Percentiles rank a stretch among this genome's conserved stretches.
Evolutionary conservation across 2,113 vertebrate genomes (phyloP).

Genomic region (Epinephelus lanceolatus): DNA sequence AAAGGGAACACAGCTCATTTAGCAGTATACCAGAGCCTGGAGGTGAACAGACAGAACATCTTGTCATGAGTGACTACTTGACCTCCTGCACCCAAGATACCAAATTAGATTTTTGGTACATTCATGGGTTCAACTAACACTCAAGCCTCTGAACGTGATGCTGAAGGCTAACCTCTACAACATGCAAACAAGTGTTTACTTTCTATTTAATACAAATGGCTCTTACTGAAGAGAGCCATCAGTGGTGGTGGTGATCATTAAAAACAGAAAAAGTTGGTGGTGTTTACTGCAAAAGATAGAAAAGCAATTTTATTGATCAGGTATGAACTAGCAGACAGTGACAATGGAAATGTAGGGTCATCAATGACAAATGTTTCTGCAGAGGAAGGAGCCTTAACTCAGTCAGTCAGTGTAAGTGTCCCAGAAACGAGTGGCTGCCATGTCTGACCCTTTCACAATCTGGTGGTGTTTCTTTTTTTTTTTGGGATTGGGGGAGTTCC

Average conservation of each 20-base stretch:
- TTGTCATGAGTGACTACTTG: not conserved
- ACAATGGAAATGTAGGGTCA: slow-evolving; percentile 78
- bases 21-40: slow-evolving; percentile 6
- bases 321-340: slow-evolving; percentile 78
- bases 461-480: not conserved
- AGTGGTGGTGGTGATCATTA: slow-evolving; percentile 23
- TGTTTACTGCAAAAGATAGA: slow-evolving; percentile 11
- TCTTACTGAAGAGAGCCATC: slow-evolving; percentile 10
- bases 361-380: slow-evolving; percentile 70
- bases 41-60: slow-evolving; percentile 8
- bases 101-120: slow-evolving; percentile 38
- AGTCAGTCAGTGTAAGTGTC: slow-evolving; percentile 66
- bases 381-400: slow-evolving; percentile 60
- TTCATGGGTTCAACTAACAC: slow-evolving; percentile 13
- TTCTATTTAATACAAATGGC: slow-evolving; percentile 61
- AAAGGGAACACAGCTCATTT: slow-evolving; percentile 19
- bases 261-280: slow-evolving; percentile 21
- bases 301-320: slow-evolving; percentile 19
- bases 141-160: not conserved
- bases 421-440: slow-evolving; percentile 68
- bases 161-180: slow-evolving; percentile 31
- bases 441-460: slow-evolving; percentile 55
- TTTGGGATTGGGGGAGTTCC: slow-evolving; percentile 6
- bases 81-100: slow-evolving; percentile 33
- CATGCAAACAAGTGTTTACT: slow-evolving; percentile 52